Percentiles rank a stretch among this genome's conserved stretches.
Evolutionary conservation across 2,113 vertebrate genomes (phyloP).

Genomic region (Dromas ardeola): DNA sequence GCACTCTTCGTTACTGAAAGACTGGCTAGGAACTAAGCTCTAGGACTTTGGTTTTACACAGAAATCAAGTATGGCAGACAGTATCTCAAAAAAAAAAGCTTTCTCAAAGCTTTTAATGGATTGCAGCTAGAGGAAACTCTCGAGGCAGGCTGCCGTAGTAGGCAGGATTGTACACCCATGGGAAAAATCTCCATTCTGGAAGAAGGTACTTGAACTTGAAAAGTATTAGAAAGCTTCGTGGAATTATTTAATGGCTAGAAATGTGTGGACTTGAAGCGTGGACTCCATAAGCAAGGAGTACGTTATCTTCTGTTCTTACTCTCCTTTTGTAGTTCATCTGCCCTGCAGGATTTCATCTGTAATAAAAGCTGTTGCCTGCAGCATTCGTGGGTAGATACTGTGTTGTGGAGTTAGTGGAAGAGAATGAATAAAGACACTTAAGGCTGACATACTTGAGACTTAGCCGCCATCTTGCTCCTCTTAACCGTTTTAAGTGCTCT

Average conservation of each 20-base stretch:
- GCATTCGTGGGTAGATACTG: neutral
- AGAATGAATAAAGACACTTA: neutral
- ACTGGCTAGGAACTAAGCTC: neutral
- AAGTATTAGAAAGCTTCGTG: neutral
- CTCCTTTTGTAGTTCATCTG: neutral
- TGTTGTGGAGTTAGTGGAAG: neutral
- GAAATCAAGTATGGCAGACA: neutral
- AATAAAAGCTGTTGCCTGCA: neutral
- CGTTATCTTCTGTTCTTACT: neutral
- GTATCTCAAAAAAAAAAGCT: neutral
- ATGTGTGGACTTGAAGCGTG: neutral
- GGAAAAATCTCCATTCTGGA: neutral
- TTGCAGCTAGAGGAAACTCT: neutral
- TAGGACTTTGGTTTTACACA: neutral
- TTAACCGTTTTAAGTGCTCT: neutral
- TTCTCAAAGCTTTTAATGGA: neutral
- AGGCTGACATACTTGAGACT: neutral
- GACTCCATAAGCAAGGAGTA: neutral
- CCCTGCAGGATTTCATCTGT: neutral
- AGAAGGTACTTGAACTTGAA: neutral
- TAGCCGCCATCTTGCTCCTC: neutral
- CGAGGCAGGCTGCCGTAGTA: neutral
- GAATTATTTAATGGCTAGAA: neutral
- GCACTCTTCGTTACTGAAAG: neutral
- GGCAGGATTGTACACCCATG: neutral